Conservation (phyloP, 2,888 invertebrate genomes). For the Thymelicus acteon region DNA sequence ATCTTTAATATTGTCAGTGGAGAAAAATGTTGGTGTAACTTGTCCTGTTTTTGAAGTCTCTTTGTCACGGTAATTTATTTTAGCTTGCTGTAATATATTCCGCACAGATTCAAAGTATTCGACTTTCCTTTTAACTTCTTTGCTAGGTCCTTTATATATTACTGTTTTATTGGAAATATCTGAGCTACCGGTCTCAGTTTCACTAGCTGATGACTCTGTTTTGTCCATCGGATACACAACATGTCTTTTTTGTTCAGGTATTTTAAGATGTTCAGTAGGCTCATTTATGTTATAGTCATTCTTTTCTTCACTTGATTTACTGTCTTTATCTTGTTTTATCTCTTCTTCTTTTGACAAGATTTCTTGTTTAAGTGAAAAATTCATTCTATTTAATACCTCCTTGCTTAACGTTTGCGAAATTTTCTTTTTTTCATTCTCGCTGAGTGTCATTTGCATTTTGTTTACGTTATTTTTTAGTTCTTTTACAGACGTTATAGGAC, state of each 20-base stretch:
- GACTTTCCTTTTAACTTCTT: slow-evolving; percentile 89
- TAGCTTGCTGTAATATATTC: slow-evolving; percentile 75
- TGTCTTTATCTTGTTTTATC: slow-evolving; percentile 36
- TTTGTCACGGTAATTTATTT: slow-evolving; percentile 80
- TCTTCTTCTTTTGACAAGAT: slow-evolving; percentile 14
- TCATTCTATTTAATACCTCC: slow-evolving; percentile 88
- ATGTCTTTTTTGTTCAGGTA: slow-evolving; percentile 71
- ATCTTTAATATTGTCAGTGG: slow-evolving; percentile 38
- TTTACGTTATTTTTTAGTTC: slow-evolving; percentile 78
- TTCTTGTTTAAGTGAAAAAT: slow-evolving; percentile 40
- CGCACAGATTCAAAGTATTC: slow-evolving; percentile 91
- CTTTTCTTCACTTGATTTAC: background rate
- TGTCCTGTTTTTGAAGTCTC: slow-evolving; percentile 77
- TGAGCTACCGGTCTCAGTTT: slow-evolving; percentile 90
- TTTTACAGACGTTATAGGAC: slow-evolving; percentile 71
- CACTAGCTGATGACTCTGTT: slow-evolving; percentile 83
- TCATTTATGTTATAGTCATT: background rate
- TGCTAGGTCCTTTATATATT: slow-evolving; percentile 85
- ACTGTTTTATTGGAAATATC: slow-evolving; percentile 89
- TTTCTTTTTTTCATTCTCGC: slow-evolving; percentile 89
- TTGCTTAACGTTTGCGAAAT: slow-evolving; percentile 90
- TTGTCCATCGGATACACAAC: slow-evolving; percentile 61
- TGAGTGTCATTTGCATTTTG: slow-evolving; percentile 79
- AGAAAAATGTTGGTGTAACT: slow-evolving; percentile 48
- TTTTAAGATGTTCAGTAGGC: slow-evolving; percentile 38